A percentile compares a stretch with the other conserved stretches of the same genome.
Conservation (phyloP, 2,113 vertebrate species). For the Albula goreensis region DNA sequence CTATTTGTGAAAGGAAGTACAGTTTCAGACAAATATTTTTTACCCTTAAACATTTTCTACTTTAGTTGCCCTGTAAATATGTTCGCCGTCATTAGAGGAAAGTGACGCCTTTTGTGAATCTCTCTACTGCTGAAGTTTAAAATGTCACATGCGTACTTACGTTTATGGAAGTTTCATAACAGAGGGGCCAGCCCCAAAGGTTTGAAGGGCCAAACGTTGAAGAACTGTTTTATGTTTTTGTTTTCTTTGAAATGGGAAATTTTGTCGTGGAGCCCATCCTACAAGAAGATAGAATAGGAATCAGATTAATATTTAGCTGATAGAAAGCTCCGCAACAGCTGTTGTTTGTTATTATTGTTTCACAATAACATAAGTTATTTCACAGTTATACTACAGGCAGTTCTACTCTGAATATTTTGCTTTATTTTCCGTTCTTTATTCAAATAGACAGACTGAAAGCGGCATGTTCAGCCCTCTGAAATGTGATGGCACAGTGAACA, state of each 20-base stretch:
- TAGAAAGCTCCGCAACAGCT: neutral
- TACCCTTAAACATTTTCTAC: neutral
- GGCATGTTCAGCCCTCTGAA: neutral
- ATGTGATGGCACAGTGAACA: neutral
- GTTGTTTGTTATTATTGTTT: neutral
- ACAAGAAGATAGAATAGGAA: neutral
- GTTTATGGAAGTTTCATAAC: neutral
- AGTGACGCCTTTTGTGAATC: neutral
- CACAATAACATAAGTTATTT: neutral
- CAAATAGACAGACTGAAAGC: neutral
- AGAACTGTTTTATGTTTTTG: neutral
- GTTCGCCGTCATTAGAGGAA: neutral
- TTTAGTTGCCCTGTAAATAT: neutral
- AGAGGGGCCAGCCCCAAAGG: neutral
- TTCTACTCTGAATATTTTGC: neutral
- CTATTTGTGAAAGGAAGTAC: constrained; percentile 13
- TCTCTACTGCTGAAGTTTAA: neutral
- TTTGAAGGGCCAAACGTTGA: neutral
- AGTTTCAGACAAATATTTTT: constrained; percentile 1
- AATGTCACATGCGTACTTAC: neutral
- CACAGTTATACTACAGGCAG: neutral
- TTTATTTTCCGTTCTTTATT: neutral
- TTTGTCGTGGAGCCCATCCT: neutral
- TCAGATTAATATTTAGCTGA: neutral
- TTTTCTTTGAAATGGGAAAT: neutral